Evolutionary conservation across 2,113 vertebrate genomes (phyloP).

Genomic region (Spea multiplicata): DNA sequence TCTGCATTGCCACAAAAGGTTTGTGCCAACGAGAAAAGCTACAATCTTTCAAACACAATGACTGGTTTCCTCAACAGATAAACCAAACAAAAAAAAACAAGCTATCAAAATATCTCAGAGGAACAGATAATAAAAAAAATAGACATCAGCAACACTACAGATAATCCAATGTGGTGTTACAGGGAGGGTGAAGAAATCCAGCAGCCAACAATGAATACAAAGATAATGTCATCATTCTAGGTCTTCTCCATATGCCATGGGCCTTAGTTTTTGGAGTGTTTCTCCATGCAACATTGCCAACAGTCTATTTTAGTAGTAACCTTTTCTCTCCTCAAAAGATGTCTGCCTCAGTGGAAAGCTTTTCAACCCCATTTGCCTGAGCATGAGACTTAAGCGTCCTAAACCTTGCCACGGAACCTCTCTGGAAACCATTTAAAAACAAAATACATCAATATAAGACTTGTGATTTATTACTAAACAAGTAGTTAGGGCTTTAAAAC

Average conservation of each 20-base stretch:
- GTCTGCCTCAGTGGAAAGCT: not conserved
- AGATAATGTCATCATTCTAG: slow-evolving; percentile 32
- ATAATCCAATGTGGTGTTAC: not conserved
- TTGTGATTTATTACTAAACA: not conserved
- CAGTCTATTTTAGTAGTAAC: not conserved
- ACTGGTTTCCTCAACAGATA: too few species aligned
- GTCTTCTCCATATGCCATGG: slow-evolving; percentile 43
- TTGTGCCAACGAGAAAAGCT: too few species aligned
- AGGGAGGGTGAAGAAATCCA: not conserved
- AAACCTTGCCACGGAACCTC: not conserved
- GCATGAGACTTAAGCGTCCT: not conserved
- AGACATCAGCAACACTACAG: not conserved
- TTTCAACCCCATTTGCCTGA: not conserved
- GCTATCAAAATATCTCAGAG: too few species aligned
- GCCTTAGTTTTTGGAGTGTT: slow-evolving; percentile 17
- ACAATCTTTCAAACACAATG: too few species aligned
- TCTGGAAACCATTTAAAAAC: not conserved
- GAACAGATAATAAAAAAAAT: too few species aligned
- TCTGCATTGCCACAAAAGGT: too few species aligned
- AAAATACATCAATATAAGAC: not conserved
- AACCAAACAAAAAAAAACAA: too few species aligned
- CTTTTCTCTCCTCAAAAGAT: not conserved
- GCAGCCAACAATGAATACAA: slow-evolving; percentile 45
- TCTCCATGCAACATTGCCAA: not conserved
- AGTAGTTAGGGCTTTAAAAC: not conserved